Conservation (phyloP, 2,888 invertebrate species). For the Hyalella azteca region DNA sequence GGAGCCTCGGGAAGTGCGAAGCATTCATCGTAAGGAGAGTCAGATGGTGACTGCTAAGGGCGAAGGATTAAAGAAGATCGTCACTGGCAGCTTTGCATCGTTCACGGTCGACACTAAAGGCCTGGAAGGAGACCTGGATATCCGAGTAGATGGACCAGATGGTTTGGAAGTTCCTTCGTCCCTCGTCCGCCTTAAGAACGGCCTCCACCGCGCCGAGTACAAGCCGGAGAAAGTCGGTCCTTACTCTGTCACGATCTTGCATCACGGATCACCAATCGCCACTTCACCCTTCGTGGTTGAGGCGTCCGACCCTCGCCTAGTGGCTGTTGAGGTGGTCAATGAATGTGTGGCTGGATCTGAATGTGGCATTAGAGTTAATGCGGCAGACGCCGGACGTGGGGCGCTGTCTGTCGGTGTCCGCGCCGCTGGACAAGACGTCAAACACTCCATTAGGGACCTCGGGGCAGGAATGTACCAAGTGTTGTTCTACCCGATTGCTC, state of each 20-base stretch:
- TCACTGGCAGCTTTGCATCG: constrained; percentile 64
- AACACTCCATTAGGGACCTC: constrained; percentile 77
- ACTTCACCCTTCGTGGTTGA: constrained; percentile 75
- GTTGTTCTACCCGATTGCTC: constrained; percentile 84
- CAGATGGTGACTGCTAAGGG: constrained; percentile 61
- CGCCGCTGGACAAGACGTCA: constrained; percentile 81
- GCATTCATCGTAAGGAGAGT: constrained; percentile 60
- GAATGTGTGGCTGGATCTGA: constrained; percentile 53
- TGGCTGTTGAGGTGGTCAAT: constrained; percentile 62
- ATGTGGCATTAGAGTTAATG: constrained; percentile 53
- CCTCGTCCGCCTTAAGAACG: constrained; percentile 63
- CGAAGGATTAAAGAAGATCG: constrained; percentile 64
- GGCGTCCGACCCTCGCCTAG: constrained; percentile 67
- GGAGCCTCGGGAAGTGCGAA: constrained; percentile 59
- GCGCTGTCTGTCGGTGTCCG: constrained; percentile 79
- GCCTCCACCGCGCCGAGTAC: constrained; percentile 73
- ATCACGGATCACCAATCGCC: constrained; percentile 67
- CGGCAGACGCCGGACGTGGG: constrained; percentile 79
- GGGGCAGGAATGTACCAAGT: constrained; percentile 80
- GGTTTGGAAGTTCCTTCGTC: constrained; percentile 66
- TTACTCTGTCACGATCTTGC: constrained; percentile 55
- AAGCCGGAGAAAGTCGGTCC: constrained; percentile 72
- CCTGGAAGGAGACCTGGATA: constrained; percentile 66
- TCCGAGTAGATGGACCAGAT: constrained; percentile 65
- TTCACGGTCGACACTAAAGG: constrained; percentile 66